These are phyloP conservation scores for Corythucha ciliata DNA, from an alignment of 2,888 invertebrate species.

Conservation along the genomic window DNA sequence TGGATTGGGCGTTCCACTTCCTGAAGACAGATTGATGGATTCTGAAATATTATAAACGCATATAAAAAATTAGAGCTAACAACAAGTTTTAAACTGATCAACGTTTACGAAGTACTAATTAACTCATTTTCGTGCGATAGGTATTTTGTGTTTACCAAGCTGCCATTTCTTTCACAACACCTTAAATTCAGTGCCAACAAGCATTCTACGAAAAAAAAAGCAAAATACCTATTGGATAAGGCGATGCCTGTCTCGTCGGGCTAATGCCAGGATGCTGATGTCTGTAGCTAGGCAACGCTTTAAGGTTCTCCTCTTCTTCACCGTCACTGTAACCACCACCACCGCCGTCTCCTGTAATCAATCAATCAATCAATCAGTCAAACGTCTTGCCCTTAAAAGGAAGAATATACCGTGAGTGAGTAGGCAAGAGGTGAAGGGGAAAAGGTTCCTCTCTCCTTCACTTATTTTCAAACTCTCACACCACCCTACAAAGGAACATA, in stretches of 20 bases:
- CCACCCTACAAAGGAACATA: background rate
- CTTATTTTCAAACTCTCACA: background rate
- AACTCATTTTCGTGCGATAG: background rate
- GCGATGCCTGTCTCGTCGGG: slow-evolving; percentile 31
- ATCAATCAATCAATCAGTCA: slow-evolving; percentile 14
- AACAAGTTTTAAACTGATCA: background rate
- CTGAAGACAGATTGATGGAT: slow-evolving; percentile 31
- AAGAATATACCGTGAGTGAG: background rate
- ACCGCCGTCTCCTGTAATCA: slow-evolving; percentile 26
- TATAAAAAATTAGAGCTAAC: background rate
- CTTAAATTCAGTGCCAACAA: no score
- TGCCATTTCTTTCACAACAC: no score
- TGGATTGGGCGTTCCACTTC: slow-evolving; percentile 31
- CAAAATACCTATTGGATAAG: slow-evolving; percentile 33
- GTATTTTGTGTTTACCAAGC: background rate
- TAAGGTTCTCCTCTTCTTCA: slow-evolving; percentile 20
- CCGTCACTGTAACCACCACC: slow-evolving; percentile 26
- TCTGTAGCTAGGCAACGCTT: slow-evolving; percentile 29
- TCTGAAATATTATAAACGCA: slow-evolving; percentile 20
- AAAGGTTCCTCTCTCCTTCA: background rate
- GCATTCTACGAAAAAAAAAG: no score
- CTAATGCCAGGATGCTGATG: slow-evolving; percentile 29
- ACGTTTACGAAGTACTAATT: no score
- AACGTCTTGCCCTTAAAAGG: background rate
- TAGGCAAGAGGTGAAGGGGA: slow-evolving; percentile 13